Evolutionary conservation across 1,140 invertebrate genomes (phyloP).

Genomic region (Pseudachorutes palmiensis): DNA sequence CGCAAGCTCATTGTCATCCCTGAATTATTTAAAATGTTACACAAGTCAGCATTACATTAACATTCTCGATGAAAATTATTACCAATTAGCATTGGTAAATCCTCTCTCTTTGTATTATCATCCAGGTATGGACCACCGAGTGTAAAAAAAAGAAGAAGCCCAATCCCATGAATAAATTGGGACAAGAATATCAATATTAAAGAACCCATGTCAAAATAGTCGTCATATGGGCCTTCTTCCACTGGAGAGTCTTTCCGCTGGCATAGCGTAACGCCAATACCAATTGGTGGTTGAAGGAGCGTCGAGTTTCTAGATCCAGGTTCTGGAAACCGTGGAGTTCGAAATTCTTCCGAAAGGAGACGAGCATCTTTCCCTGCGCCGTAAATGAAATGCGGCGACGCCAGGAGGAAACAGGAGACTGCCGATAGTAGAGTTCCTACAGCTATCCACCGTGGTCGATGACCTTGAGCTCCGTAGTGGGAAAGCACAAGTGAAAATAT

Average conservation of each 20-base stretch:
- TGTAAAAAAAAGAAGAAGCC: conserved; percentile 58
- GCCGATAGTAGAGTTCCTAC: conserved; percentile 60
- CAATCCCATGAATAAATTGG: conserved; percentile 60
- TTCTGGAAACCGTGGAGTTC: too few relatives aligned
- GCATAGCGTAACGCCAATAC: too few relatives aligned
- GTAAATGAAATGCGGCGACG: conserved; percentile 63
- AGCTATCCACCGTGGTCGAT: conserved; percentile 63
- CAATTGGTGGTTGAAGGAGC: too few relatives aligned
- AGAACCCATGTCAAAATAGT: conserved; percentile 46
- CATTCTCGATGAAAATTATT: conserved; percentile 9
- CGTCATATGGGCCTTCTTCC: too few relatives aligned
- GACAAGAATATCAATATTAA: conserved; percentile 58
- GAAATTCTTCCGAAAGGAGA: too few relatives aligned
- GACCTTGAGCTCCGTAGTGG: conserved; percentile 59
- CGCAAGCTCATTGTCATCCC: conserved; percentile 35
- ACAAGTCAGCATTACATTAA: conserved; percentile 41
- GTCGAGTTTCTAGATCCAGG: too few relatives aligned
- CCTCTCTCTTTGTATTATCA: conserved; percentile 60
- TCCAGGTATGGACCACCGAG: conserved; percentile 61
- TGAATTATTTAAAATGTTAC: conserved; percentile 14
- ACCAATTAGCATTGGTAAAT: conserved; percentile 56
- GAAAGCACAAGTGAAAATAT: conserved; percentile 53
- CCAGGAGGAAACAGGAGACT: conserved; percentile 58
- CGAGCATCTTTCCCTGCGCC: too few relatives aligned
- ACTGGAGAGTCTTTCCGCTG: too few relatives aligned